Evolutionary conservation across 2,888 invertebrate genomes (phyloP).

Genomic region (Drosophila nr. perissopoda): DNA sequence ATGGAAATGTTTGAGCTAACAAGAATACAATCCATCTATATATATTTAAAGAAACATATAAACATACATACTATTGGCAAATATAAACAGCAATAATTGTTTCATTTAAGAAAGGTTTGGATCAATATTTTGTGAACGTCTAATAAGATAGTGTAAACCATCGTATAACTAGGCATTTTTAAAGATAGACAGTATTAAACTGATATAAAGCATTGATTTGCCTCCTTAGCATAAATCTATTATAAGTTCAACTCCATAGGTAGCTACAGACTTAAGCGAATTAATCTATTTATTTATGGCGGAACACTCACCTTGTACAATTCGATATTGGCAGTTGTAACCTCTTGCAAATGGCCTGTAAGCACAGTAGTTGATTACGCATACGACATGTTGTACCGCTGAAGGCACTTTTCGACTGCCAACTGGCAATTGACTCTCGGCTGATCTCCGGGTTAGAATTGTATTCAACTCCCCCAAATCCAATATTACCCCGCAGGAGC

Average conservation of each 20-base stretch:
- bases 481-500: not conserved
- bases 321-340: not conserved
- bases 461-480: conserved; percentile 4
- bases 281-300: not conserved
- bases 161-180: too few species aligned
- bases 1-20: conserved; percentile 20
- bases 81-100: not conserved
- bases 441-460: not conserved
- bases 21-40: conserved; percentile 2
- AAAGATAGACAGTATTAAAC: not conserved
- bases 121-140: not conserved
- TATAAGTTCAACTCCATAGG: not conserved
- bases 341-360: not conserved
- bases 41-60: not conserved
- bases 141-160: too few species aligned
- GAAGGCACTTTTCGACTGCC: conserved; percentile 18
- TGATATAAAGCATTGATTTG: not conserved
- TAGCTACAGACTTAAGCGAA: not conserved
- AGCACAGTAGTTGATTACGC: conserved; percentile 13
- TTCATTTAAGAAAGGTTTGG: not conserved
- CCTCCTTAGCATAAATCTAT: not conserved
- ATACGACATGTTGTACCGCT: conserved; percentile 35
- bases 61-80: not conserved
- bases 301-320: not conserved
- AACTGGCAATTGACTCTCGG: not conserved